Evolutionary conservation across 2,888 invertebrate genomes (phyloP), one percentile per base, ranked within the genome.

Genomic region (Nephrocerus scutellatus): DNA sequence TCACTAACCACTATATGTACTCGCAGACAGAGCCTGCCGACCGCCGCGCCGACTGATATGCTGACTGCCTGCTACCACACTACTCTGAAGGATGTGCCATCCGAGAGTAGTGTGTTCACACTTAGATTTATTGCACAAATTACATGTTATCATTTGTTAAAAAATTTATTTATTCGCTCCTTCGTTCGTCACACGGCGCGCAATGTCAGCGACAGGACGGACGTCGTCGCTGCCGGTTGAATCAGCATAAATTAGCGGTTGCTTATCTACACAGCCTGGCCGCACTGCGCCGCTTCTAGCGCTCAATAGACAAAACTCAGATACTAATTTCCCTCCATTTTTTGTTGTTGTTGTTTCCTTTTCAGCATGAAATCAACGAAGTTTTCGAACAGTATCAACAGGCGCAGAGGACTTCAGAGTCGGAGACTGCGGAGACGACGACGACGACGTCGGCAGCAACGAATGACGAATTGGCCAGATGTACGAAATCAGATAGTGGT

Each of bases 341-440:
- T n/a, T n/a, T n/a, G n/a, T n/a, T n/a, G n/a, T n/a, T n/a, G n/a
- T n/a, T n/a, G n/a, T n/a, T n/a, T n/a, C n/a, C n/a, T n/a, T 46
- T 48, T 40, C 57, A 68, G 68, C 59, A 59, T 45, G 68, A 68
- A 61, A 68, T 68, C 56, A 68, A 66, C 55, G 67, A 68, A 54
- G 68, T 68, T 46, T 68, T 68, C 49, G 67, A 68, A 51, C 54
- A 62, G 41, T 50, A 53, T 15, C 61, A 63, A 49, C 59, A 59
- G 47, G 59, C 58, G 31, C 59, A 50, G n/a, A n/a, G 30, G 6
- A 30, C 38, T 10, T 41, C 28, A 15, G 13, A 40, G 45, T 58
- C 56, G 18, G 42, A 55, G 43, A 49, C 54, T 33, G 41, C 46
- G 31, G 48, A 49, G 18, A 19, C 39, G 19, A 25, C 28, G 12